These are phyloP conservation scores for Embidobia sp. DNA, from an alignment of 2,888 invertebrate species.

Conservation along the genomic window DNA sequence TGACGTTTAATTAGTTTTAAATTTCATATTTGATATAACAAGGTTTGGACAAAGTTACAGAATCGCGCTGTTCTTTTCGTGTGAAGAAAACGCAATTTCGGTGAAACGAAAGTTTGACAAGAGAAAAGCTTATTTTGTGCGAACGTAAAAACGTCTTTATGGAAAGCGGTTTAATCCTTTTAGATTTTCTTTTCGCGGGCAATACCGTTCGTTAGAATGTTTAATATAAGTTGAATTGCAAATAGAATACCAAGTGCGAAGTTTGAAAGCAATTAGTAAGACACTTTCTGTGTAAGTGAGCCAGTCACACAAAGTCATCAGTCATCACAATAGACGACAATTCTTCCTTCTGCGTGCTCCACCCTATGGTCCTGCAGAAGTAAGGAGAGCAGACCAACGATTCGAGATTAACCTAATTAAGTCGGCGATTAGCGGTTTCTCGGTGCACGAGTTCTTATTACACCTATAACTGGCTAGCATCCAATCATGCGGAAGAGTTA, in stretches of 20 bases:
- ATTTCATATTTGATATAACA: constrained; percentile 34
- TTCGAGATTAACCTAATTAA: constrained; percentile 76
- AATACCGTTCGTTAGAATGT: constrained; percentile 17
- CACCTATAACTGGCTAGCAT: constrained; percentile 59
- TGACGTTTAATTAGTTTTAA: constrained; percentile 33
- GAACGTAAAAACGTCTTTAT: constrained; percentile 14
- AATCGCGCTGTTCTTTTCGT: constrained; percentile 14
- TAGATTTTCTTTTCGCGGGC: constrained; percentile 21
- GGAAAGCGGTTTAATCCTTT: constrained; percentile 23
- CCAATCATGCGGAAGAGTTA: constrained; percentile 56
- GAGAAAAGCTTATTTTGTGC: too few species aligned
- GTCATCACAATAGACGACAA: constrained; percentile 56
- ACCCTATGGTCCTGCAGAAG: background rate
- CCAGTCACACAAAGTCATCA: constrained; percentile 49
- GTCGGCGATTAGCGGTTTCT: constrained; percentile 72
- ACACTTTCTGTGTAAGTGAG: constrained; percentile 44
- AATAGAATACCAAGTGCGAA: constrained; percentile 46
- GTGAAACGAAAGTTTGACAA: constrained; percentile 24
- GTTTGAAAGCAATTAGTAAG: constrained; percentile 54
- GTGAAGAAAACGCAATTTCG: constrained; percentile 13
- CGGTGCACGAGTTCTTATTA: constrained; percentile 60
- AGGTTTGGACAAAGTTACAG: background rate
- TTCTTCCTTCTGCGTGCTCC: constrained; percentile 34
- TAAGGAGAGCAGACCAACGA: constrained; percentile 50
- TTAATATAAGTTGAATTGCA: constrained; percentile 48